These are phyloP conservation scores for Eilema sororculum DNA, from an alignment of 2,888 invertebrate genomes.

Conservation along the genomic window DNA sequence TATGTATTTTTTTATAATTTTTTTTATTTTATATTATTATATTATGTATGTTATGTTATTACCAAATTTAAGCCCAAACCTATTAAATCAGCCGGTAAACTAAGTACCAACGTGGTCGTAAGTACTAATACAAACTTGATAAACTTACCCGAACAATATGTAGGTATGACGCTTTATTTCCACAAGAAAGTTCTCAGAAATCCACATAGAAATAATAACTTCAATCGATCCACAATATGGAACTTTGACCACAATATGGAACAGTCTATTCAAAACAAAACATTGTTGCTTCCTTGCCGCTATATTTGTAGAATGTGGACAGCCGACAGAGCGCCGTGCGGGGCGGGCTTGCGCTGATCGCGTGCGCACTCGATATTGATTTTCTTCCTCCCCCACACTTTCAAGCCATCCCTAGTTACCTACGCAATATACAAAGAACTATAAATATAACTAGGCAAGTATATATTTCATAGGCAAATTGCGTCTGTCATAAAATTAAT, in stretches of 20 bases:
- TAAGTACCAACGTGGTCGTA: no score
- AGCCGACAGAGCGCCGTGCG: slow-evolving; percentile 13
- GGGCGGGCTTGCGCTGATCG: slow-evolving; percentile 68
- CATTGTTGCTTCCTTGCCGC: slow-evolving; percentile 5
- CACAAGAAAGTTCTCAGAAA: background rate
- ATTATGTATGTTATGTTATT: no score
- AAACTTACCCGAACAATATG: background rate
- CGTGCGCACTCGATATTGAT: slow-evolving; percentile 81
- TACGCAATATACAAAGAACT: slow-evolving; percentile 33
- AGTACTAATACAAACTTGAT: background rate
- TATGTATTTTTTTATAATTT: no score
- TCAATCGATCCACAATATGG: background rate
- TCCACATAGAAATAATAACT: background rate
- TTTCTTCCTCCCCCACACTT: slow-evolving; percentile 60
- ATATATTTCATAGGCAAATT: background rate
- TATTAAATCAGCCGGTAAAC: no score
- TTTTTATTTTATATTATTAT: no score
- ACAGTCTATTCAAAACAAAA: slow-evolving; percentile 1
- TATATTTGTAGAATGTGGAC: slow-evolving; percentile 11
- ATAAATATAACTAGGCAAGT: slow-evolving; percentile 4
- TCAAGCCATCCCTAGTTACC: slow-evolving; percentile 54
- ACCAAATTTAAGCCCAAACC: no score
- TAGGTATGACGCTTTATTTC: background rate
- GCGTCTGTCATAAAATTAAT: background rate
- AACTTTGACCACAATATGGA: slow-evolving; percentile 3